Evolutionary conservation across 2,113 vertebrate species (phyloP).

Genomic region (Colinus virginianus): DNA sequence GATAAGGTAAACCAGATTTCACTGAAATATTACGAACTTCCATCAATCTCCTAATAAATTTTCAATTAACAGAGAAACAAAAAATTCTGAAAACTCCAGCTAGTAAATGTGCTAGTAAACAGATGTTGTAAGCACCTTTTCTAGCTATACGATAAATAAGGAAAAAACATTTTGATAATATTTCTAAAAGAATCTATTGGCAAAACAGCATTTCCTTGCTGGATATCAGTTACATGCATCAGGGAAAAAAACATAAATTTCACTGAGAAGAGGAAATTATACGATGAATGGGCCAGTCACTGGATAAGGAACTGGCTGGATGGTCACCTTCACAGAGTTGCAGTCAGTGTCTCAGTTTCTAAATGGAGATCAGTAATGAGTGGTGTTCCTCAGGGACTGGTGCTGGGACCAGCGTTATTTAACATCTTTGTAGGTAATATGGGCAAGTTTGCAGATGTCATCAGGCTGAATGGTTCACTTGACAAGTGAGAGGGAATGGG

Average conservation of each 20-base stretch:
- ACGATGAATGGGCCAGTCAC: no score
- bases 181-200: not conserved
- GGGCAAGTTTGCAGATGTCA: no score
- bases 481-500: no score
- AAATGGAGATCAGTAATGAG: no score
- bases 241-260: not conserved
- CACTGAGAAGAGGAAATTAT: not conserved
- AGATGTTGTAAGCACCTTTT: not conserved
- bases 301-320: no score
- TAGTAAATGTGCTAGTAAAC: not conserved
- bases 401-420: no score
- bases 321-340: no score
- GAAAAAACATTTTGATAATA: not conserved
- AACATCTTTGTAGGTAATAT: no score
- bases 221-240: not conserved
- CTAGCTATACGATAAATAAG: constrained; percentile 1
- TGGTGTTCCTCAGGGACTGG: no score
- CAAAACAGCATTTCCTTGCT: not conserved
- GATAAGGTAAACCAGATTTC: not conserved
- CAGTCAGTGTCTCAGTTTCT: no score
- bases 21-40: not conserved
- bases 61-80: constrained; percentile 26
- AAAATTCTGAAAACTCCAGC: constrained; percentile 4
- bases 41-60: constrained; percentile 28
- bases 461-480: no score